Evolutionary conservation across 2,113 vertebrate species (phyloP).

Genomic region (Gobiocypris rarus): DNA sequence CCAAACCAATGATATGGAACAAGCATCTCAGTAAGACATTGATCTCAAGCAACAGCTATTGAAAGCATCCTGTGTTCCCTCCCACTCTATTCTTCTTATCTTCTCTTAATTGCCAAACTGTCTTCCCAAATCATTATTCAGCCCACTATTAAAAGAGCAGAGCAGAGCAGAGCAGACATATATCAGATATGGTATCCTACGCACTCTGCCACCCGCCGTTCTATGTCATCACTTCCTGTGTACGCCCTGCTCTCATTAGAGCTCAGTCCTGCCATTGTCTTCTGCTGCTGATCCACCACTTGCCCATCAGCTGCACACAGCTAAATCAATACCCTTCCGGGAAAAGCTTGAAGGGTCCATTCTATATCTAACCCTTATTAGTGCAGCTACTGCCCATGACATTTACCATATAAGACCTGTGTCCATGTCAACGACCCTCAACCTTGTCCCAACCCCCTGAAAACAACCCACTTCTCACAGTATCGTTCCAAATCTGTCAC

Average conservation of each 20-base stretch:
- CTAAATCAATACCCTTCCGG: constrained; percentile 44
- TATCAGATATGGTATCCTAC: neutral
- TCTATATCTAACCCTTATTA: constrained; percentile 50
- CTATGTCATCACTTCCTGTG: constrained; percentile 44
- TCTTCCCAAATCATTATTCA: constrained; percentile 50
- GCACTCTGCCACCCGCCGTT: constrained; percentile 11
- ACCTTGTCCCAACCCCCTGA: constrained; percentile 16
- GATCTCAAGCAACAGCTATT: constrained; percentile 6
- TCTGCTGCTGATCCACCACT: constrained; percentile 41
- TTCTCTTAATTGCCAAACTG: constrained; percentile 29
- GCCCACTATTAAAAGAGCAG: constrained; percentile 44
- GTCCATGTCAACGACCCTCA: constrained; percentile 35
- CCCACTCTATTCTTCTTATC: constrained; percentile 15
- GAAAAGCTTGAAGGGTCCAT: constrained; percentile 14
- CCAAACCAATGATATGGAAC: constrained; percentile 8
- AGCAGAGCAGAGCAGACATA: constrained; percentile 34
- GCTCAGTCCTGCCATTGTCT: constrained; percentile 44
- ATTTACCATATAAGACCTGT: constrained; percentile 47
- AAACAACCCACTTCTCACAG: constrained; percentile 40
- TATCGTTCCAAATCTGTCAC: constrained; percentile 28
- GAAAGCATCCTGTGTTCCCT: constrained; percentile 30
- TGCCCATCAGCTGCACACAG: constrained; percentile 27
- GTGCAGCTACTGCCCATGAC: constrained; percentile 46
- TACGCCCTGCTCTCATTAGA: constrained; percentile 54
- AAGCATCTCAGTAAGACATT: constrained; percentile 7